Evolutionary conservation across 1,140 invertebrate genomes (phyloP).

Genomic region (Conus ventricosus): DNA sequence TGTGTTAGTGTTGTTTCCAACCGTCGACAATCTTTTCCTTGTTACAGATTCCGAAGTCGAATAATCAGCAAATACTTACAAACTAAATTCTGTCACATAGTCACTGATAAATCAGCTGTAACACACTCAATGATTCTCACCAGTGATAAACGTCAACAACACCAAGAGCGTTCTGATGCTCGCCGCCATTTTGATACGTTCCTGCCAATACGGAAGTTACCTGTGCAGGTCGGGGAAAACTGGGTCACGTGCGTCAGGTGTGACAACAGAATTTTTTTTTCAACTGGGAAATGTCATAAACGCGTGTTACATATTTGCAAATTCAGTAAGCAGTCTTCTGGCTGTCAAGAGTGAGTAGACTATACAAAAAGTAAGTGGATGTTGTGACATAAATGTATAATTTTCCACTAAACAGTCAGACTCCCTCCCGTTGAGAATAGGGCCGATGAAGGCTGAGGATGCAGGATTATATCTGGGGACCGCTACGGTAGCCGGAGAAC

Average conservation of each 20-base stretch:
- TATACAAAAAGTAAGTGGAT: too few species aligned
- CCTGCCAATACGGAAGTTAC: background rate
- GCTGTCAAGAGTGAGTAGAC: too few species aligned
- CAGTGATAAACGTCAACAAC: slow-evolving; percentile 7
- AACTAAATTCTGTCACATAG: background rate
- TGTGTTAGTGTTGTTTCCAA: background rate
- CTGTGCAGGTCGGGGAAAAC: background rate
- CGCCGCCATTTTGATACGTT: slow-evolving; percentile 10
- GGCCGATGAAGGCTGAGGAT: too few species aligned
- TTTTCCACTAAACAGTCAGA: too few species aligned
- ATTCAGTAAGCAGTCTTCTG: too few species aligned
- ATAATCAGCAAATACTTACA: background rate
- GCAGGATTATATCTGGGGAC: too few species aligned
- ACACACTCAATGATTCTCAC: background rate
- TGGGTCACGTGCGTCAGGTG: background rate
- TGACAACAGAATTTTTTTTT: background rate
- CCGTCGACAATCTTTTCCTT: background rate
- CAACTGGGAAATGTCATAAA: too few species aligned
- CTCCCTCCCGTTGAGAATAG: too few species aligned
- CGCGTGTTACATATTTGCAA: too few species aligned
- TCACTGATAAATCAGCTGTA: too few species aligned
- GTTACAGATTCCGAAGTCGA: background rate
- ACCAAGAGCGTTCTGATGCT: background rate
- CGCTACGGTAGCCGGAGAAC: too few species aligned
- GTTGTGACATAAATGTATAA: too few species aligned